Evolutionary conservation across 2,797 vertebrate species (phyloP), one percentile per base, ranked within the genome.

Genomic region (Tragelaphus oryx): DNA sequence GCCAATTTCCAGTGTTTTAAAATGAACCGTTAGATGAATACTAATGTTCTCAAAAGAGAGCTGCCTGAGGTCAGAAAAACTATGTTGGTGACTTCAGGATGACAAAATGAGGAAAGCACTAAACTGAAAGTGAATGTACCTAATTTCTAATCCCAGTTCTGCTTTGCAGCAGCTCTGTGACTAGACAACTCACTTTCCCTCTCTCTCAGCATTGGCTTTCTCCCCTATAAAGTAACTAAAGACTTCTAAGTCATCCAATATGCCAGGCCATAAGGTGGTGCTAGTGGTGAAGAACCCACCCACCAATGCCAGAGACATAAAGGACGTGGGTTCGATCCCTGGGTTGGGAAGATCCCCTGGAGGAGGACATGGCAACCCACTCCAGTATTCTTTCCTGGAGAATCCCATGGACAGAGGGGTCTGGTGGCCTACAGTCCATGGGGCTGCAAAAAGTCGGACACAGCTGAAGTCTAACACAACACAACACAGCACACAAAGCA

Each of bases 31-130:
- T 87, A 30, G 37, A 52, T 24, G 37, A 96, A 95, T 92, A 60
- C 57, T 93, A 71, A 91, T 91, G 48, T 89, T 91, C 91, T 91
- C 44, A 48, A 93, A 97, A 95, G 48, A 85, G 93, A 76, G 30
- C 24, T 79, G 57, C 18, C 41, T 87, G 62, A 94, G 20, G 48
- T 50, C 76, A 89, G 55, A 11, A 96, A 83, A 95, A 86, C 26
- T 13, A 8, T n/a, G 4, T 44, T 79, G n/a, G 16, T 11, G 28
- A 14, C 46, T 93, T 92, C 26, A 26, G 6, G 71, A 54, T 20
- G n/a, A 11, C 13, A 52, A 71, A 41, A 41, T 17, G 17, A 4
- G 24, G 30, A 85, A 37, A 89, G 11, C 8, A 11, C 4, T 82
- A 20, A 5, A 37, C n/a, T 50, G n/a, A 17, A 78, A 78, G 20